These are phyloP conservation scores for Drosophila mettleri DNA, from an alignment of 2,888 invertebrate genomes.

Conservation along the genomic window DNA sequence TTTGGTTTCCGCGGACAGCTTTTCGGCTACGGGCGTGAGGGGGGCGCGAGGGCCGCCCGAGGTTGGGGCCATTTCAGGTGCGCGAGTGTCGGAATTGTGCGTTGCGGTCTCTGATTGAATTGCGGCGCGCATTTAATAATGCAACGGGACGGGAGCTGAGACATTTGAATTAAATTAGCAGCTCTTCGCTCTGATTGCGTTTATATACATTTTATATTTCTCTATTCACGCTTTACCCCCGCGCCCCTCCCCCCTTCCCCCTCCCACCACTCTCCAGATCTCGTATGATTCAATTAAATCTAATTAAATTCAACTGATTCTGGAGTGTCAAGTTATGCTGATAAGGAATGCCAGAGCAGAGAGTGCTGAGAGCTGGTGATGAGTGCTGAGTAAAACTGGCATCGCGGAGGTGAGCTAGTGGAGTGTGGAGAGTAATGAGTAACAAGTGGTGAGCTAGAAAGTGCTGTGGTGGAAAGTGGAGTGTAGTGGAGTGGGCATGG, in stretches of 20 bases:
- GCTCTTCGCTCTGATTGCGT: conserved; percentile 36
- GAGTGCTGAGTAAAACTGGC: not conserved
- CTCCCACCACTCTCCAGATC: too few species aligned
- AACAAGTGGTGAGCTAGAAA: not conserved
- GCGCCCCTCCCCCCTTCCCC: too few species aligned
- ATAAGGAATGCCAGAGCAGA: not conserved
- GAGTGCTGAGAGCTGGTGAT: not conserved
- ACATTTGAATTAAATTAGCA: conserved; percentile 70
- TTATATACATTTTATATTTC: not conserved
- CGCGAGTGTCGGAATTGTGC: conserved; percentile 16
- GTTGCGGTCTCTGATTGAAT: conserved; percentile 62
- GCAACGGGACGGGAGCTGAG: conserved; percentile 44
- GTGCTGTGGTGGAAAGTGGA: too few species aligned
- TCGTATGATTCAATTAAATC: not conserved
- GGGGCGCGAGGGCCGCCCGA: not conserved
- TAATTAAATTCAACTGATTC: too few species aligned
- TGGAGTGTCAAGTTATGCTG: too few species aligned
- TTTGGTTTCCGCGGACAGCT: conserved; percentile 33
- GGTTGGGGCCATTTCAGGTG: conserved; percentile 7
- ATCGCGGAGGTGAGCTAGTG: not conserved
- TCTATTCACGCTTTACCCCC: not conserved
- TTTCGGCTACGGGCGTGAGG: not conserved
- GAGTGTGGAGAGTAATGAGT: not conserved
- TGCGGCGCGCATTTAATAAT: conserved; percentile 64
- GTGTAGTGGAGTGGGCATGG: too few species aligned